These are phyloP conservation scores for Excalfactoria chinensis DNA, from an alignment of 2,113 vertebrate genomes.

Conservation along the genomic window DNA sequence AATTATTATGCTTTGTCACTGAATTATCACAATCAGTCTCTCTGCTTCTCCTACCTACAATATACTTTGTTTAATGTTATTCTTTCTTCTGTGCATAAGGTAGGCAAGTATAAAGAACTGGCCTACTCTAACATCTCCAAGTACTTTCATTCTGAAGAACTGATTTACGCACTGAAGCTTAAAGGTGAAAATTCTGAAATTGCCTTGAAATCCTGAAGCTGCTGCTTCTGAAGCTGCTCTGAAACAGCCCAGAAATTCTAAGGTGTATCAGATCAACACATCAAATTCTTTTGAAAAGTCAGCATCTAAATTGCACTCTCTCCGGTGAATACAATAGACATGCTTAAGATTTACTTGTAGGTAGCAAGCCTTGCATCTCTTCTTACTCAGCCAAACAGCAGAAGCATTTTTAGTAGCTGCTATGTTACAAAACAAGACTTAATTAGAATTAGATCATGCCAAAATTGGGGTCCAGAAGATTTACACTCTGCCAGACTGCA, in stretches of 20 bases:
- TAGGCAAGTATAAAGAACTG: background rate
- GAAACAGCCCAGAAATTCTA: constrained; percentile 14
- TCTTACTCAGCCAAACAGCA: constrained; percentile 17
- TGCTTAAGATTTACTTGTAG: constrained; percentile 23
- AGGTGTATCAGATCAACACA: background rate
- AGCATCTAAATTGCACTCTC: background rate
- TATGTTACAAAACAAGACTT: constrained; percentile 10
- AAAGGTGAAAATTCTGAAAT: constrained; percentile 9
- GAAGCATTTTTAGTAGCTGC: background rate
- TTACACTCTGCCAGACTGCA: constrained; percentile 13
- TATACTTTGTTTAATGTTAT: background rate
- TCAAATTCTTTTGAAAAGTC: constrained; percentile 33
- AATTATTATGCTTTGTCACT: background rate
- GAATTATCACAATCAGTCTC: background rate
- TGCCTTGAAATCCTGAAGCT: background rate
- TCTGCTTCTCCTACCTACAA: background rate
- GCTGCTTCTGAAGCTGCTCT: no score
- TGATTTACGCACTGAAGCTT: background rate
- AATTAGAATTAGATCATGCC: background rate
- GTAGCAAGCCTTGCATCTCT: constrained; percentile 6
- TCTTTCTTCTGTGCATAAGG: background rate
- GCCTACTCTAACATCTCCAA: background rate
- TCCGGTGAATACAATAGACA: background rate
- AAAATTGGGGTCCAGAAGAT: constrained; percentile 17
- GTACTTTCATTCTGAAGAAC: background rate